A percentile compares a stretch with the other conserved stretches of the same genome.
These are phyloP conservation scores for Syngnathus typhle DNA, from an alignment of 2,113 vertebrate genomes.

Conservation along the genomic window DNA sequence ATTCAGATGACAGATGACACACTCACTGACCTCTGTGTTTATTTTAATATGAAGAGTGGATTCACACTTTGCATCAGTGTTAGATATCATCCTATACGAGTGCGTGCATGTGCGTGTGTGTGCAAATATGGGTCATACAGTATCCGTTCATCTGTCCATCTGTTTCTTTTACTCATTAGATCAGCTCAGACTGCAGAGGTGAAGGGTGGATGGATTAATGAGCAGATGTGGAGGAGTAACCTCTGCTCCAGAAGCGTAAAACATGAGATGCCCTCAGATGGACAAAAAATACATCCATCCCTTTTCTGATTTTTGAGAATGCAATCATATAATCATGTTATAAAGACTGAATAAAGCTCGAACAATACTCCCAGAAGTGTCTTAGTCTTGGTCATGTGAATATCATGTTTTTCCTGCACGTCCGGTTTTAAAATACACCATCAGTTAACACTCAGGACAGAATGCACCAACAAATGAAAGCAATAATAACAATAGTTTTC, in stretches of 20 bases:
- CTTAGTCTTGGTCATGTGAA: background rate
- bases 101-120: background rate
- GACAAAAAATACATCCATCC: background rate
- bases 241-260: slow-evolving; percentile 20
- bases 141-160: slow-evolving; percentile 39
- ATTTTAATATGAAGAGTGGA: background rate
- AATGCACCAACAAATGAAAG: background rate
- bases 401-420: background rate
- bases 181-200: slow-evolving; percentile 19
- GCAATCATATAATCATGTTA: background rate
- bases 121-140: slow-evolving; percentile 45
- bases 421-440: no score
- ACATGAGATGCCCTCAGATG: background rate
- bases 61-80: background rate
- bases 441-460: no score
- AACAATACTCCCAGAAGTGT: background rate
- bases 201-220: slow-evolving; percentile 36
- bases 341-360: background rate
- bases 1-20: background rate
- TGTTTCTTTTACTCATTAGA: slow-evolving; percentile 33
- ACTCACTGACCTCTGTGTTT: background rate
- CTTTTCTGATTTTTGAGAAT: background rate
- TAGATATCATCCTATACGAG: background rate
- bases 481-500: background rate
- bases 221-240: background rate